These are phyloP conservation scores for Mallotus villosus DNA, from an alignment of 2,797 vertebrate genomes.

Conservation along the genomic window DNA sequence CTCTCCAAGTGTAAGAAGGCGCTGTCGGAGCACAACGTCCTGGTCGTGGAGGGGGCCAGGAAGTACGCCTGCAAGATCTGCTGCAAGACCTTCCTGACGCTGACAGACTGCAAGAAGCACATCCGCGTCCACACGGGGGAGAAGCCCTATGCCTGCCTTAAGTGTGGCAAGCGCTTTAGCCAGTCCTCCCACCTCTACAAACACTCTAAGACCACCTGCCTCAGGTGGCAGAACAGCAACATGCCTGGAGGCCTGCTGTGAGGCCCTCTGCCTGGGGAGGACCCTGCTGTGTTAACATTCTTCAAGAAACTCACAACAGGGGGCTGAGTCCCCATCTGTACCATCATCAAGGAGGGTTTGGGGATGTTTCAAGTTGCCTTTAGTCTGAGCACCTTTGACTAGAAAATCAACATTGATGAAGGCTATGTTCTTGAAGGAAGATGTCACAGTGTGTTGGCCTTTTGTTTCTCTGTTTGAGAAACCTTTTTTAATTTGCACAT, in stretches of 20 bases:
- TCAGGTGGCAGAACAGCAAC: slow-evolving; percentile 95
- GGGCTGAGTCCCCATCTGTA: background rate
- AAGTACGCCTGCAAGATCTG: slow-evolving; percentile 99
- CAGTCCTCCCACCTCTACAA: slow-evolving; percentile 98
- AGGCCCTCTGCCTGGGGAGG: background rate
- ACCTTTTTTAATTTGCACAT: slow-evolving; percentile 4
- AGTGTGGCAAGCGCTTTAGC: slow-evolving; percentile 96
- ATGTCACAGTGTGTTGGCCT: background rate
- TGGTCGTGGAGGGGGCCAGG: slow-evolving; percentile 95
- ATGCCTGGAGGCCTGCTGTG: slow-evolving; percentile 88
- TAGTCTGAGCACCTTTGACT: background rate
- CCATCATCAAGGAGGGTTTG: background rate
- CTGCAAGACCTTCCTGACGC: slow-evolving; percentile 96
- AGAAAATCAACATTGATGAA: background rate
- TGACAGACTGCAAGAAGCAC: slow-evolving; percentile 99
- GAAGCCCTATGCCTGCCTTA: slow-evolving; percentile 96
- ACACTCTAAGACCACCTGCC: slow-evolving; percentile 97
- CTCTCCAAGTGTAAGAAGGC: slow-evolving; percentile 99
- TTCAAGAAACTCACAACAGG: too few species aligned
- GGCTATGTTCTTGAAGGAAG: background rate
- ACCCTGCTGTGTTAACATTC: background rate
- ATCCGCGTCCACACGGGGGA: slow-evolving; percentile 97
- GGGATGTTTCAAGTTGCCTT: background rate
- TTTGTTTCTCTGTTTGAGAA: background rate
- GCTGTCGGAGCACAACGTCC: slow-evolving; percentile 95